Conservation (phyloP, 2,888 invertebrate genomes). For the Stenolophus ochropezus region DNA sequence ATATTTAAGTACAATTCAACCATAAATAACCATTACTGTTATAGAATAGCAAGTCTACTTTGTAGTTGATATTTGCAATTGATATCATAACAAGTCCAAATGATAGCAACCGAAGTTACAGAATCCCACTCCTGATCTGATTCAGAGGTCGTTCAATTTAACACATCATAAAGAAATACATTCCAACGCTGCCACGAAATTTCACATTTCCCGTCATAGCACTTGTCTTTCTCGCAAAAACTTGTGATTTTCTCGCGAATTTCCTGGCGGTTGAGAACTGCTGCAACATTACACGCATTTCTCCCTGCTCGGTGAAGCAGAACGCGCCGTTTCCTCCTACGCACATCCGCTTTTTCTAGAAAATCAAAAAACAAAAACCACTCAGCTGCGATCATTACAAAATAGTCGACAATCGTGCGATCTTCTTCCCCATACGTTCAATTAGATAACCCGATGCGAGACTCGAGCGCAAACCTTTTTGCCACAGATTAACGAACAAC, state of each 20-base stretch:
- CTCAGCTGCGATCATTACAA: slow-evolving; percentile 27
- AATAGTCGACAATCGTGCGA: slow-evolving; percentile 25
- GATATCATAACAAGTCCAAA: no score
- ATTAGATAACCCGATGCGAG: not conserved
- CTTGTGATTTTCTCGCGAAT: not conserved
- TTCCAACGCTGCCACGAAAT: no score
- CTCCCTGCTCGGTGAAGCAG: slow-evolving; percentile 11
- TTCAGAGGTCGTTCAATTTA: no score
- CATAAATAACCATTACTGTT: no score
- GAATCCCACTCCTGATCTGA: no score
- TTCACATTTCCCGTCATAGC: not conserved
- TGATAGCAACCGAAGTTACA: no score
- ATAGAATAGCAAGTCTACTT: no score
- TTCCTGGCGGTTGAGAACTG: not conserved
- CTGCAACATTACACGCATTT: slow-evolving; percentile 1
- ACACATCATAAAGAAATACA: no score
- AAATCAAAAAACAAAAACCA: slow-evolving; percentile 35
- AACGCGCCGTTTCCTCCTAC: slow-evolving; percentile 12
- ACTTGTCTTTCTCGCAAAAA: not conserved
- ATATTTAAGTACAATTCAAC: no score
- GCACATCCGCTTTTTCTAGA: slow-evolving; percentile 1
- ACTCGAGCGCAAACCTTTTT: not conserved
- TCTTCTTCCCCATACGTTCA: slow-evolving; percentile 22
- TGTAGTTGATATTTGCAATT: no score
- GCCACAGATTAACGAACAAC: slow-evolving; percentile 11